Conservation (phyloP, 2,797 vertebrate genomes). For the Craterocephalus amniculus region DNA sequence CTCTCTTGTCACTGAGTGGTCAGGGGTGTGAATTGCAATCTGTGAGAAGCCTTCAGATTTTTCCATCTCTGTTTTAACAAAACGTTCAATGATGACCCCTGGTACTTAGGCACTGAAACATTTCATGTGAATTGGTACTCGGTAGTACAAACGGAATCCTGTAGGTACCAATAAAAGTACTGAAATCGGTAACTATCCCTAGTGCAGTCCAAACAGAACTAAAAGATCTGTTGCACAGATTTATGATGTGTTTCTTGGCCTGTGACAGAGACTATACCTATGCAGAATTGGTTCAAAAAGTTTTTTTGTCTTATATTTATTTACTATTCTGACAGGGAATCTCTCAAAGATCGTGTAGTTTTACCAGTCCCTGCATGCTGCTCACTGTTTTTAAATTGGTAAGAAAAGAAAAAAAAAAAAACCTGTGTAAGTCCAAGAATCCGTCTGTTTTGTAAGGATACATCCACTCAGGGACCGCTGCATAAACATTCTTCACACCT, state of each 20-base stretch:
- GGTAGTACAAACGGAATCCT: too few relatives aligned
- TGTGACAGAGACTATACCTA: conserved; percentile 55
- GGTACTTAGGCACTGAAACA: too few relatives aligned
- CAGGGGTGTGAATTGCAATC: too few relatives aligned
- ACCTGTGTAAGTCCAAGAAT: conserved; percentile 10
- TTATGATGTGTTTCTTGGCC: conserved; percentile 72
- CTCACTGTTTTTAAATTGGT: not conserved
- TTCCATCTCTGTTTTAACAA: too few relatives aligned
- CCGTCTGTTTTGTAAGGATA: conserved; percentile 43
- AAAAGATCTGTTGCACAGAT: conserved; percentile 47
- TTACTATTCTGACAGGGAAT: conserved; percentile 38
- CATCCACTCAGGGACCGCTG: conserved; percentile 40
- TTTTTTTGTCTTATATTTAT: conserved; percentile 20
- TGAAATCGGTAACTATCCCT: too few relatives aligned
- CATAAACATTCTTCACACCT: conserved; percentile 69
- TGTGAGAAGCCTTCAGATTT: too few relatives aligned
- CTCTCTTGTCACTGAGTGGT: too few relatives aligned
- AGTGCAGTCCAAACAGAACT: conserved; percentile 60
- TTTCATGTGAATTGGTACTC: too few relatives aligned
- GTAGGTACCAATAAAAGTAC: too few relatives aligned
- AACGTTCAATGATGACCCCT: too few relatives aligned
- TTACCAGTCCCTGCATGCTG: conserved; percentile 22
- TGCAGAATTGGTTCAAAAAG: conserved; percentile 42
- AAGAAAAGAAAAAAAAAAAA: not conserved
- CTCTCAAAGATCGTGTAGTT: conserved; percentile 34